phyloP scores from a whole-genome alignment of 2,797 vertebrate genomes.

The Sebastes matsubarae region DNA sequence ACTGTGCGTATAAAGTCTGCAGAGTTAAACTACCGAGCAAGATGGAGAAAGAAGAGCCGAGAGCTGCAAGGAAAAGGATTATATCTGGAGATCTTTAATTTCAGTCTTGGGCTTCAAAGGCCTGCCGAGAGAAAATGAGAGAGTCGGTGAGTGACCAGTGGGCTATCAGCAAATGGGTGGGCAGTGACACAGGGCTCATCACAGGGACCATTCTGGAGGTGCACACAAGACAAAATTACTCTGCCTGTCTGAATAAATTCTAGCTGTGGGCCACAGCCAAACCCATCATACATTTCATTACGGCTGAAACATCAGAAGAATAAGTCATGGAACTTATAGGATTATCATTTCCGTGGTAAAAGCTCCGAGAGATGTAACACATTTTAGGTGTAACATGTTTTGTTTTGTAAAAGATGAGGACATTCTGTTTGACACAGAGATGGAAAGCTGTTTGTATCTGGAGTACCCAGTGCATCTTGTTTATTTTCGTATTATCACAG shows the following conservation, averaged over 20 bases:
- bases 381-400: background rate
- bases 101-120: constrained; percentile 77
- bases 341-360: constrained; percentile 22
- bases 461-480: constrained; percentile 38
- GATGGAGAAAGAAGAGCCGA: constrained; percentile 39
- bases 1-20: constrained; percentile 13
- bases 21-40: constrained; percentile 66
- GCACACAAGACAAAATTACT: constrained; percentile 58
- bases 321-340: constrained; percentile 4
- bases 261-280: constrained; percentile 42
- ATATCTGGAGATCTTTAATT: constrained; percentile 83
- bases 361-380: background rate
- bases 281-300: constrained; percentile 34
- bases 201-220: constrained; percentile 58
- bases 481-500: constrained; percentile 66
- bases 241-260: constrained; percentile 61
- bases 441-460: constrained; percentile 9
- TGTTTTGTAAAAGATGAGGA: background rate
- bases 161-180: constrained; percentile 76
- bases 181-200: constrained; percentile 75
- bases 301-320: constrained; percentile 20
- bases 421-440: constrained; percentile 15
- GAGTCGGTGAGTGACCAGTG: constrained; percentile 73
- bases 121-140: constrained; percentile 71
- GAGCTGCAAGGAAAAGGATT: constrained; percentile 58